Conservation (phyloP, 2,797 vertebrate genomes). For the Pseudochaenichthys georgianus region DNA sequence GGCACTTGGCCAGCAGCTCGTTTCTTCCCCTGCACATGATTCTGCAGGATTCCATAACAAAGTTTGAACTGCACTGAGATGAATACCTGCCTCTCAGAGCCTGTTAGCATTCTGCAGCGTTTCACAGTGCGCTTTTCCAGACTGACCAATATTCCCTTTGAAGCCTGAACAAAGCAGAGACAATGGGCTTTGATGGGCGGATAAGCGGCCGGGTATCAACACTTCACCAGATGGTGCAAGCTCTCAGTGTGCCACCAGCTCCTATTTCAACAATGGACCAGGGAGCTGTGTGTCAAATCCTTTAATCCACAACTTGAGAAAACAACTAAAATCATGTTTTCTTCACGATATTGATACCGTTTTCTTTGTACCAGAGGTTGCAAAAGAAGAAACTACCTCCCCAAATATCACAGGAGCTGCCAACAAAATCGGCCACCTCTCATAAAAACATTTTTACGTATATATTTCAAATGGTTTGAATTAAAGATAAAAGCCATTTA, state of each 20-base stretch:
- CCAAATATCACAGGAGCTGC: not conserved
- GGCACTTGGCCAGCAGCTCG: conserved; percentile 46
- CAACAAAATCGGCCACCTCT: not conserved
- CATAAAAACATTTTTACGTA: not conserved
- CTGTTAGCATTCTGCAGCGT: conserved; percentile 56
- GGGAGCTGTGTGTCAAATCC: conserved; percentile 42
- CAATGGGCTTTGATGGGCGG: conserved; percentile 80
- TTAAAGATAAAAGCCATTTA: not conserved
- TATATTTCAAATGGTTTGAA: not conserved
- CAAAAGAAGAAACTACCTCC: conserved; percentile 8
- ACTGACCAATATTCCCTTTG: conserved; percentile 79
- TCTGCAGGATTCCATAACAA: conserved; percentile 61
- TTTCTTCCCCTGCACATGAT: conserved; percentile 53
- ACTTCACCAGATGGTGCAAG: conserved; percentile 81
- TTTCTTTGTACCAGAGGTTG: conserved; percentile 8
- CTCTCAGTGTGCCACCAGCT: conserved; percentile 61
- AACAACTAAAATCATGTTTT: conserved; percentile 46
- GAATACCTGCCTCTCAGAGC: conserved; percentile 64
- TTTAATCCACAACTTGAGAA: conserved; percentile 62
- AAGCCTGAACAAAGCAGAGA: conserved; percentile 81
- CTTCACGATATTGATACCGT: conserved; percentile 36
- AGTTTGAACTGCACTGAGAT: conserved; percentile 53
- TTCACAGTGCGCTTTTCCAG: conserved; percentile 57
- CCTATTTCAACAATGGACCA: conserved; percentile 63
- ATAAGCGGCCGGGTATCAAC: conserved; percentile 68